Percentiles rank a stretch among this genome's conserved stretches.
These are phyloP conservation scores for Trachymyrmex cornetzi DNA, from an alignment of 1,140 invertebrate species.

Conservation along the genomic window DNA sequence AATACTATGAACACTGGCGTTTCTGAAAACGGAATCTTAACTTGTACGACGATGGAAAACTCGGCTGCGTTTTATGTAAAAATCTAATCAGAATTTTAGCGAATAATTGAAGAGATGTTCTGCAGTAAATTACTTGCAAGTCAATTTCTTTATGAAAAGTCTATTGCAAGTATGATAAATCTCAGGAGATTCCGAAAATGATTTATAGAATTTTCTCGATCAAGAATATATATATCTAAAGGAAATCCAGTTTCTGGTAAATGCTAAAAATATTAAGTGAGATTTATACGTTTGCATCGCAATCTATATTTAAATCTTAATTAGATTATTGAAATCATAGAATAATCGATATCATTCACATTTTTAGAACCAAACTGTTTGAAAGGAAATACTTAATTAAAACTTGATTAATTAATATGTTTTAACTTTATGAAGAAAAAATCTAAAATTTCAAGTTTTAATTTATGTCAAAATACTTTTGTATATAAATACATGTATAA, in stretches of 20 bases:
- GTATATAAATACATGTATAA: background rate
- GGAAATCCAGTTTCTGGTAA: background rate
- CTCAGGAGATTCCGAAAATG: background rate
- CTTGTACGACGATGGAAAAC: slow-evolving; percentile 9
- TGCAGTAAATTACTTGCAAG: slow-evolving; percentile 1
- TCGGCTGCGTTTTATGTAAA: background rate
- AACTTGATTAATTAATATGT: background rate
- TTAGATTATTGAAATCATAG: background rate
- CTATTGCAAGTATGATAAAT: background rate
- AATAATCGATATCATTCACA: background rate
- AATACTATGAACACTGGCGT: background rate
- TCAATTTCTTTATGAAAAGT: slow-evolving; percentile 19
- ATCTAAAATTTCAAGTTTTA: background rate
- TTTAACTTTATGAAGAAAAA: background rate
- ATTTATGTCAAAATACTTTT: background rate
- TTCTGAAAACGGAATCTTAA: slow-evolving; percentile 23
- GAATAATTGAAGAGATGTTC: slow-evolving; percentile 15
- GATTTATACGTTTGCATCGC: background rate
- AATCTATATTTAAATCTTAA: background rate
- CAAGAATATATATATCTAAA: background rate
- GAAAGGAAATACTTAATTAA: background rate
- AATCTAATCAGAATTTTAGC: background rate
- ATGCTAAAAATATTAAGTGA: background rate
- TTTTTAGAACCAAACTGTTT: background rate
- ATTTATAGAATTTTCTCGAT: background rate